A percentile compares a stretch with the other conserved stretches of the same genome.
These are phyloP conservation scores for Lasiurus cinereus DNA, from an alignment of 2,113 vertebrate genomes.

Conservation along the genomic window DNA sequence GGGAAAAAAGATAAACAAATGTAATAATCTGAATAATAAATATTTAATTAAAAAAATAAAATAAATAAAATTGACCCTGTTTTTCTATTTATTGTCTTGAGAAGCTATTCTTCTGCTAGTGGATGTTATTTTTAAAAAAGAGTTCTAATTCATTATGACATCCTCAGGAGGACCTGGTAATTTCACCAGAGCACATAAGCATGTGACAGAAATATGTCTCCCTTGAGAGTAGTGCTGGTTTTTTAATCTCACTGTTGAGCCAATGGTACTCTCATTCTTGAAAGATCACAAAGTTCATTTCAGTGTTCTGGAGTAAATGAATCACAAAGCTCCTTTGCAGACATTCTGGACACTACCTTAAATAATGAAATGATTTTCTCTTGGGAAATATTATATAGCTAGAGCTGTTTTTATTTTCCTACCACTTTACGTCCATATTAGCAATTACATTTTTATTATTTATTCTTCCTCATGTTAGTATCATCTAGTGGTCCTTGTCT, in stretches of 20 bases:
- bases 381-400: background rate
- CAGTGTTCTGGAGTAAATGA: constrained; percentile 52
- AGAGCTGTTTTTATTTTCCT: constrained; percentile 38
- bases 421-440: background rate
- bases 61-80: background rate
- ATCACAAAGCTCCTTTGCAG: background rate
- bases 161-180: background rate
- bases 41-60: too few species aligned
- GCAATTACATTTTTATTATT: constrained; percentile 18
- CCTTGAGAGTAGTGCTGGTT: background rate
- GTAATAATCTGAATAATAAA: too few species aligned
- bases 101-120: background rate
- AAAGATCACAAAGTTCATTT: constrained; percentile 38
- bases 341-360: background rate
- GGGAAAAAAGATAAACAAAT: too few species aligned
- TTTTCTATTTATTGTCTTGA: background rate
- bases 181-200: constrained; percentile 35
- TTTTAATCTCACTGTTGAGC: background rate
- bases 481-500: background rate
- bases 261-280: background rate
- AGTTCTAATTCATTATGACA: constrained; percentile 32
- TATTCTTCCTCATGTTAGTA: constrained; percentile 26
- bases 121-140: constrained; percentile 14
- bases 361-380: constrained; percentile 33
- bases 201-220: background rate